Percentiles rank a stretch among this genome's conserved stretches.
phyloP scores from a whole-genome alignment of 1,140 invertebrate genomes.

The Lasioglossum baleicum region DNA sequence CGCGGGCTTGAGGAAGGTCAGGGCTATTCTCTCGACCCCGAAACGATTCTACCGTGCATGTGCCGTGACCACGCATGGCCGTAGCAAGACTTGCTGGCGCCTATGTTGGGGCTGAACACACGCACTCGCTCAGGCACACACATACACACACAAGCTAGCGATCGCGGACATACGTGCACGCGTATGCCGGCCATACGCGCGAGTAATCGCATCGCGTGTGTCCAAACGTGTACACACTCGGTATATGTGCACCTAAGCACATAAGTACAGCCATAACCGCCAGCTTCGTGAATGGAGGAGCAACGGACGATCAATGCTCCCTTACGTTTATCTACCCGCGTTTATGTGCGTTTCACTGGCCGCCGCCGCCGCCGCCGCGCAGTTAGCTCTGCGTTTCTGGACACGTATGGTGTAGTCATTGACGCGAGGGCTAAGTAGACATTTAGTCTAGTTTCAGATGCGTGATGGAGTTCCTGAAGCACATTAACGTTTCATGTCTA shows the following conservation, averaged over 20 bases:
- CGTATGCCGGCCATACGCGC: slow-evolving; percentile 8
- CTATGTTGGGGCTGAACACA: slow-evolving; percentile 41
- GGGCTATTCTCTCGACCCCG: slow-evolving; percentile 62
- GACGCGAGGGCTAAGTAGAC: background rate
- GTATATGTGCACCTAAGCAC: slow-evolving; percentile 64
- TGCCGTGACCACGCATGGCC: slow-evolving; percentile 60
- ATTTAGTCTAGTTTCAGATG: too few relatives aligned
- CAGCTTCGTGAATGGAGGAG: slow-evolving; percentile 70
- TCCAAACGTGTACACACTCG: slow-evolving; percentile 40
- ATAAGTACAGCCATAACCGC: slow-evolving; percentile 70
- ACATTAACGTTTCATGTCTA: too few relatives aligned
- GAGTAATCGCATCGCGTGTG: slow-evolving; percentile 16
- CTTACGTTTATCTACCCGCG: slow-evolving; percentile 61
- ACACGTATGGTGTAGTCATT: slow-evolving; percentile 22
- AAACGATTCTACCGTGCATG: slow-evolving; percentile 56
- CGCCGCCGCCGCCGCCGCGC: background rate
- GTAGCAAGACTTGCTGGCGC: slow-evolving; percentile 56
- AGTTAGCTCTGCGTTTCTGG: slow-evolving; percentile 21
- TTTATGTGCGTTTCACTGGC: slow-evolving; percentile 57
- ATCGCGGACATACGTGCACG: background rate
- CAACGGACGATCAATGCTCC: slow-evolving; percentile 68
- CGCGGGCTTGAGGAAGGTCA: slow-evolving; percentile 70
- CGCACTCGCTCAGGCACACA: slow-evolving; percentile 25
- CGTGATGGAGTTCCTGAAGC: too few relatives aligned
- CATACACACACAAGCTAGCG: background rate